Evolutionary conservation across 2,113 vertebrate genomes (phyloP), one percentile per base, ranked within the genome.

Genomic region (Helogale parvula): DNA sequence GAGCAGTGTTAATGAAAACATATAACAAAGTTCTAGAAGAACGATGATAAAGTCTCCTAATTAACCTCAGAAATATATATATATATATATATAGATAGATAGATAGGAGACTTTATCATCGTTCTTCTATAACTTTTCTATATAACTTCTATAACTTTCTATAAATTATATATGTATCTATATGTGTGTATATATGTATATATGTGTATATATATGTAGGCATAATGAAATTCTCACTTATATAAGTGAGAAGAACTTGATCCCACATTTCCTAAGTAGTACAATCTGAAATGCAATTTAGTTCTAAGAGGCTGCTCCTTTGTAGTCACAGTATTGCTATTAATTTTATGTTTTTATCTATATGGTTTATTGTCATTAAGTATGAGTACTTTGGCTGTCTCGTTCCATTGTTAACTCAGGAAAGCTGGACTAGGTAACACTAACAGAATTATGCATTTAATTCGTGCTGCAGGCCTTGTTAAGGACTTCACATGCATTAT

Each of bases 271-370:
- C 8, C 9, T 71, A 16, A 17, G 29, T 87, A 71, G 9, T 45
- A 54, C 11, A 66, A 1, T 68, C 7, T 14, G 80, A 88, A 96
- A 80, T 84, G 31, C 25, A 96, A 79, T 6, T n/a, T 33, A 38
- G n/a, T 90, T 96, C 66, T 85, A n/a, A 91, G 29, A 81, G 25
- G 31, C 31, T 72, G n/a, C 38, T 77, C 63, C 16, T 80, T n/a
- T 82, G 7, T 74, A 60, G 7, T 50, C 3, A 15, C 77, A 2
- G 79, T 4, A 47, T 60, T 93, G 66, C 17, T 93, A 50, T 66
- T 89, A 71, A 82, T 94, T 38, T 15, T 87, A 50, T 90, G 31
- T 13, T 74, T 66, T 96, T 88, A 57, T 77, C 81, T 71, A 38
- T 80, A 63, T 71, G 17, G 41, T 31, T 93, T 72, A 71, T 65